Evolutionary conservation across 2,113 vertebrate genomes (phyloP).

Genomic region (Turdus rufiventris): DNA sequence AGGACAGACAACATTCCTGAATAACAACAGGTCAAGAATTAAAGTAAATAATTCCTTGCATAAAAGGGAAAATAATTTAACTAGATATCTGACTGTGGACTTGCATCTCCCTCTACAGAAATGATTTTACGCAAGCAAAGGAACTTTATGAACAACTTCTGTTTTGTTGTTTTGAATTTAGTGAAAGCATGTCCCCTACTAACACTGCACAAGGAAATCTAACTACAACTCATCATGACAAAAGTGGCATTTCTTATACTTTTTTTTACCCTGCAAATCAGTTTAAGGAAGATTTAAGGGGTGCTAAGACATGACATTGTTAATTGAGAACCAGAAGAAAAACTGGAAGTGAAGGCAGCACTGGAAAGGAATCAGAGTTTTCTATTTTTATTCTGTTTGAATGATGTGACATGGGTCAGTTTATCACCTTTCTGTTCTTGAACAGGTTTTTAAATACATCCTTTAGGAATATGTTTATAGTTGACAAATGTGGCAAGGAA

Average conservation of each 20-base stretch:
- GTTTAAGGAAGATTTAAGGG: background rate
- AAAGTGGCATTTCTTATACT: background rate
- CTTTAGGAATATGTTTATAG: background rate
- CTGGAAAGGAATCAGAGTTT: background rate
- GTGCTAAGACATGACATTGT: background rate
- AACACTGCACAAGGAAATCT: background rate
- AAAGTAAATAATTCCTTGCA: background rate
- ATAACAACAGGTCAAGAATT: background rate
- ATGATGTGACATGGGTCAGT: background rate
- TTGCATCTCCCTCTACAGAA: background rate
- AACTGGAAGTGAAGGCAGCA: background rate
- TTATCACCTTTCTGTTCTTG: background rate
- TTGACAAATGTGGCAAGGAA: background rate
- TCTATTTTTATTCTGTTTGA: background rate
- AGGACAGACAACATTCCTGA: background rate
- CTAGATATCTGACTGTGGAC: background rate
- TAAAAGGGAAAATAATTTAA: background rate
- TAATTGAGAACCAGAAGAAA: background rate
- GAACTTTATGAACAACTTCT: background rate
- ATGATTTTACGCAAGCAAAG: background rate
- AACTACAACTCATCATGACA: background rate
- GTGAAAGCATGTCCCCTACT: background rate
- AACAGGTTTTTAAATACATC: background rate
- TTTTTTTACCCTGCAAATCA: background rate
- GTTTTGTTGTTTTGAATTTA: background rate